These are phyloP conservation scores for Triops longicaudatus DNA, from an alignment of 1,140 invertebrate genomes.

Conservation along the genomic window DNA sequence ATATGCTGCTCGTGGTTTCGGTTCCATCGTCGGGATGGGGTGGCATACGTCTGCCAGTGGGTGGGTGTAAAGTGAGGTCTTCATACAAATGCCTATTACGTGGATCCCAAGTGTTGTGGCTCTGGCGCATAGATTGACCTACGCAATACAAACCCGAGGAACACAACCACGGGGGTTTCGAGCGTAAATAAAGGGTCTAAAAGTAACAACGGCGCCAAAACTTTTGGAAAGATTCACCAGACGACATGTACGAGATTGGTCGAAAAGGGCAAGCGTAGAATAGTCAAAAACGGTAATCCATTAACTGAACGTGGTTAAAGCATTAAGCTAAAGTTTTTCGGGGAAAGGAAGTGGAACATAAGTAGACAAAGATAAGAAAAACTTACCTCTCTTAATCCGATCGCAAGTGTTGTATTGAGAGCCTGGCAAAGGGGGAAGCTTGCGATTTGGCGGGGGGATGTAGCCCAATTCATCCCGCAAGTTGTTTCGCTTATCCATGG, in stretches of 20 bases:
- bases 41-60: slow-evolving; percentile 39
- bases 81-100: slow-evolving; percentile 70
- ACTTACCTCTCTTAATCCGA: slow-evolving; percentile 80
- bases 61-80: slow-evolving; percentile 56
- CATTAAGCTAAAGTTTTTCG: not conserved
- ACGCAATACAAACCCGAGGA: slow-evolving; percentile 35
- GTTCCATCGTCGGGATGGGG: slow-evolving; percentile 39
- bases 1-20: slow-evolving; percentile 1
- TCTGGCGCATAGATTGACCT: slow-evolving; percentile 46
- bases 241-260: slow-evolving; percentile 17
- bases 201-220: not conserved
- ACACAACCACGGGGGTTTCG: slow-evolving; percentile 23
- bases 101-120: slow-evolving; percentile 75
- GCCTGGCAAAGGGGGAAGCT: slow-evolving; percentile 79
- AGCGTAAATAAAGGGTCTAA: slow-evolving; percentile 20
- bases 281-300: not conserved
- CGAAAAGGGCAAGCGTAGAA: slow-evolving; percentile 1
- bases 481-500: slow-evolving; percentile 68
- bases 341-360: not conserved
- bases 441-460: slow-evolving; percentile 82
- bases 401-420: slow-evolving; percentile 83
- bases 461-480: slow-evolving; percentile 81
- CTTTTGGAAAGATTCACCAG: not conserved
- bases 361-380: not conserved
- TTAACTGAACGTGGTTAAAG: not conserved